A percentile compares a stretch with the other conserved stretches of the same genome.
These are phyloP conservation scores for Archaeoteleia sp. DNA, from an alignment of 2,888 invertebrate species.

Conservation along the genomic window DNA sequence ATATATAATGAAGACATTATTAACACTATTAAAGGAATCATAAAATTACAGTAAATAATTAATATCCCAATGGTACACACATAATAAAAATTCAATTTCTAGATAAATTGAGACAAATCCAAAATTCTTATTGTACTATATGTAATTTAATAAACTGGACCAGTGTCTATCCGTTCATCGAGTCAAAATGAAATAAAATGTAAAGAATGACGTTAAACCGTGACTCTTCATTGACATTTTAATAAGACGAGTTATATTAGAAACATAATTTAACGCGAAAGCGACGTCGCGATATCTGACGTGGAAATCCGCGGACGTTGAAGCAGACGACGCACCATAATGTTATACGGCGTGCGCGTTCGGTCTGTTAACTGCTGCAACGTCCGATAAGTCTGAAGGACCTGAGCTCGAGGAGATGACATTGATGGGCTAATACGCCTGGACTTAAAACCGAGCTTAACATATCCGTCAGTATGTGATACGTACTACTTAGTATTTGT, in stretches of 20 bases:
- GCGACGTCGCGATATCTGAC: slow-evolving; percentile 63
- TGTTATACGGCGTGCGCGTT: slow-evolving; percentile 53
- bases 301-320: slow-evolving; percentile 66
- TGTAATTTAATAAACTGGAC: too few relatives aligned
- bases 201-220: too few relatives aligned
- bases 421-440: slow-evolving; percentile 70
- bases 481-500: slow-evolving; percentile 58
- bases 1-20: too few relatives aligned
- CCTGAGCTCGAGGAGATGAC: slow-evolving; percentile 72
- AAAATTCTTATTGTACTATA: too few relatives aligned
- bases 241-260: slow-evolving; percentile 16
- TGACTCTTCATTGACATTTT: slow-evolving; percentile 35
- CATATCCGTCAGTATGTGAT: slow-evolving; percentile 74
- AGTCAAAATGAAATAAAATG: too few relatives aligned
- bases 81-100: too few relatives aligned
- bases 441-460: slow-evolving; percentile 74
- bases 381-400: slow-evolving; percentile 75
- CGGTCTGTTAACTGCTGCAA: slow-evolving; percentile 70
- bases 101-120: too few relatives aligned
- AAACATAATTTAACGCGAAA: slow-evolving; percentile 29
- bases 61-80: too few relatives aligned
- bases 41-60: too few relatives aligned
- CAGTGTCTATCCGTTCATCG: too few relatives aligned
- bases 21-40: too few relatives aligned
- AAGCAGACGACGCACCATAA: slow-evolving; percentile 37